These are phyloP conservation scores for Julus scanicus DNA, from an alignment of 2,888 invertebrate genomes.

Conservation along the genomic window DNA sequence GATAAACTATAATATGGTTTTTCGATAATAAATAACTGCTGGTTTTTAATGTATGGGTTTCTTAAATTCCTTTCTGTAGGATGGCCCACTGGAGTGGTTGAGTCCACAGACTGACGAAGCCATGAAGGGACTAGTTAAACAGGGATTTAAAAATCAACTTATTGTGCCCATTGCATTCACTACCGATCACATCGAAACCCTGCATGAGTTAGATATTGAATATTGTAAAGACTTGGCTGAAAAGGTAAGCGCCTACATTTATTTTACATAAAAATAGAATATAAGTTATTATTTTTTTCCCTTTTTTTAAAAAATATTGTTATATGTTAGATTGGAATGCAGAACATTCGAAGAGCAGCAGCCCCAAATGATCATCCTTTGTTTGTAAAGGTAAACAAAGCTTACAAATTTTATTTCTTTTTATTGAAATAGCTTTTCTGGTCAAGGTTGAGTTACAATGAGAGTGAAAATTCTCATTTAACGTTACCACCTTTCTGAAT, in stretches of 20 bases:
- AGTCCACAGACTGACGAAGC: constrained; percentile 91
- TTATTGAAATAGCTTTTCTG: too few relatives aligned
- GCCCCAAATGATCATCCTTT: constrained; percentile 93
- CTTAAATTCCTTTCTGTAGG: constrained; percentile 62
- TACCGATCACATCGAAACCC: constrained; percentile 96
- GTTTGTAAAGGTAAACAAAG: constrained; percentile 78
- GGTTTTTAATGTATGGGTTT: background rate
- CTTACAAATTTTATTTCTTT: too few relatives aligned
- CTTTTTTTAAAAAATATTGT: constrained; percentile 56
- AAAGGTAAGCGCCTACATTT: constrained; percentile 71
- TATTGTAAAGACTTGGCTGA: constrained; percentile 89
- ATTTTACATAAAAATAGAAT: too few relatives aligned
- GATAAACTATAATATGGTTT: too few relatives aligned
- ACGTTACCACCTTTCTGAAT: too few relatives aligned
- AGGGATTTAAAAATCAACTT: constrained; percentile 85
- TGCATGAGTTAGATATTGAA: constrained; percentile 97
- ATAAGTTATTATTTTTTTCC: too few relatives aligned
- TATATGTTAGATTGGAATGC: constrained; percentile 77
- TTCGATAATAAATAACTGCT: too few relatives aligned
- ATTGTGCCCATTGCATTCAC: constrained; percentile 97
- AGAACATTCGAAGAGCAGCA: constrained; percentile 82
- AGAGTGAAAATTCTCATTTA: too few relatives aligned
- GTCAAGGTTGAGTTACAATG: too few relatives aligned
- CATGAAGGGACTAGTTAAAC: constrained; percentile 82
- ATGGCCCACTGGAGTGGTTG: constrained; percentile 91